Percentiles rank a stretch among this genome's conserved stretches.
Evolutionary conservation across 2,113 vertebrate species (phyloP).

Genomic region (Pongo abelii): DNA sequence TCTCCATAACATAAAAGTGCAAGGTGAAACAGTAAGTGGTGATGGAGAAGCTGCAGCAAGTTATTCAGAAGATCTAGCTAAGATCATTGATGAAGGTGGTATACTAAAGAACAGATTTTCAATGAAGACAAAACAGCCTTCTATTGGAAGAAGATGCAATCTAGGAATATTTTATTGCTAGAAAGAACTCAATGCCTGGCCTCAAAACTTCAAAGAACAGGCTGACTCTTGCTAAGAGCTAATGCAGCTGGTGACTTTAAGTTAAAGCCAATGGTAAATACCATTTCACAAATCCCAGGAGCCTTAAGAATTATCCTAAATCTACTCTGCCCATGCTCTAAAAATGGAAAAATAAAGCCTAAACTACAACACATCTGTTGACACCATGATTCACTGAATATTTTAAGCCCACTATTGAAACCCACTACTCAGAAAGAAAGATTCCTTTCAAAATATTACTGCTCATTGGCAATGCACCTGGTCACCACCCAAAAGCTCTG

Average conservation of each 20-base stretch:
- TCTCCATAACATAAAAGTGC: neutral
- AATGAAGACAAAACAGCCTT: too few relatives aligned
- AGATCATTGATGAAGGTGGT: too few relatives aligned
- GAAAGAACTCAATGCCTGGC: neutral
- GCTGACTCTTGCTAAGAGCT: neutral
- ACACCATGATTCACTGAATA: neutral
- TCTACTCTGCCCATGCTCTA: neutral
- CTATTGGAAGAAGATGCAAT: neutral
- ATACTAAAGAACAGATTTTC: too few relatives aligned
- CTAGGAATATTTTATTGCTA: neutral
- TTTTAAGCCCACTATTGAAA: neutral
- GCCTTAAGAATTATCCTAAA: neutral
- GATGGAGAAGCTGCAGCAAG: too few relatives aligned
- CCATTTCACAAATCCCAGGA: neutral
- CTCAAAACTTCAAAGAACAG: neutral
- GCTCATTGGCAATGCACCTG: neutral
- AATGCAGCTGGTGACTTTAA: neutral
- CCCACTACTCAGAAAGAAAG: neutral
- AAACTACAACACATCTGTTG: neutral
- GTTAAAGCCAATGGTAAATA: neutral
- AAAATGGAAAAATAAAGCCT: neutral
- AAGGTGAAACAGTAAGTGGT: too few relatives aligned
- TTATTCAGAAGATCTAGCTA: too few relatives aligned
- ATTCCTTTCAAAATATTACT: neutral
- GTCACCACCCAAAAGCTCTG: neutral